Base-by-base conservation (phyloP, 1,140 invertebrate species). In the Cylas formicarius region DNA sequence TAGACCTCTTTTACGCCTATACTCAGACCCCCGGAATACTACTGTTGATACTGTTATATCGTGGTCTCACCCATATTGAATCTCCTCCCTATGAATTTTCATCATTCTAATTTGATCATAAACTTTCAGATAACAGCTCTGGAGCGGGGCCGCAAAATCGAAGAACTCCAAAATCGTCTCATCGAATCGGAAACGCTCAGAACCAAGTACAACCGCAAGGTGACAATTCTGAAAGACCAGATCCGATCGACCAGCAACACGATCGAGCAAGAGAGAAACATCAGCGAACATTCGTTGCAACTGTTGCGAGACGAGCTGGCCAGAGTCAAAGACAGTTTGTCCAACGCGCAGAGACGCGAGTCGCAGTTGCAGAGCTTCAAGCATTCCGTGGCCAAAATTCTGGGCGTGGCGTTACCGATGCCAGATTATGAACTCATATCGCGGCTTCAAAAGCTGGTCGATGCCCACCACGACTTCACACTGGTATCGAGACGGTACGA, bases 91-190 rank as follows among this genome's bases (percentile, higher is more conserved):
- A 11, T 11, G 7, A 6, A n/a, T 6, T 5, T 36, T 19, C 18
- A 33, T 33, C 13, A 24, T 6, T 20, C 14, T 18, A 5, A 24
- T 36, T 22, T 17, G n/a, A n/a, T n/a, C n/a, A n/a, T n/a, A n/a
- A n/a, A n/a, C 14, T 61, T 60, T 11, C 56, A 88, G 84, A 85
- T 88, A 53, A 80, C 83, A 10, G 79, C 86, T 4, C 56, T 90
- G 48, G 86, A 90, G 65, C 71, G 83, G 14, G 84, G 81, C 0
- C 71, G 84, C 22, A 89, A 88, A 68, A 79, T 89, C 44, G 86
- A 90, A 59, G 86, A 89, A 35, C 66, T 89, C 1, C 82, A 88
- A 52, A 84, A 84, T 63, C 74, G 77, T 44, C 57, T 86, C 2
- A 75, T 82, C 14, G 83, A 86, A 54, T 79, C 78, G 16, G 84